Conservation (phyloP, 2,888 invertebrate genomes). For the Acronicta leporina region DNA sequence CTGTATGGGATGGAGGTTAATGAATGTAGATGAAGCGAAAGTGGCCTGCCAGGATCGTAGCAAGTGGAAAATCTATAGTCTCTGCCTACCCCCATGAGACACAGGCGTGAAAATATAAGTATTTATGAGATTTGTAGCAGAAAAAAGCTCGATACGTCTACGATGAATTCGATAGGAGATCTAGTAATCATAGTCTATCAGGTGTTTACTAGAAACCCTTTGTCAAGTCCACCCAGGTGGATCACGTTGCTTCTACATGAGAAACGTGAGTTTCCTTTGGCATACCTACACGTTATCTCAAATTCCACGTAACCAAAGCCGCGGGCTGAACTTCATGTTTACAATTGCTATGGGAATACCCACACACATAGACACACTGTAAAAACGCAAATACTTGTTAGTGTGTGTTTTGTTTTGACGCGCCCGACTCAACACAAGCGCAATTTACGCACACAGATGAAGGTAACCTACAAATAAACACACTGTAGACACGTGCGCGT, state of each 20-base stretch:
- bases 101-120: too few species aligned
- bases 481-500: constrained; percentile 42
- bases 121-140: too few species aligned
- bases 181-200: too few species aligned
- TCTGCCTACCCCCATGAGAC: too few species aligned
- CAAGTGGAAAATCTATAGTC: too few species aligned
- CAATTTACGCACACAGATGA: constrained; percentile 35
- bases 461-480: constrained; percentile 42
- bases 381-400: constrained; percentile 6
- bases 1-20: too few species aligned
- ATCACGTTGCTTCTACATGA: background rate
- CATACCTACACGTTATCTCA: background rate
- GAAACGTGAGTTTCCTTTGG: background rate
- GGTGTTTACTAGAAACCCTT: background rate
- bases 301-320: constrained; percentile 3
- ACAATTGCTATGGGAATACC: constrained; percentile 26
- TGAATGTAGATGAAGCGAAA: too few species aligned
- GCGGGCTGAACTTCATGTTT: constrained; percentile 8
- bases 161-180: too few species aligned
- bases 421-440: constrained; percentile 52
- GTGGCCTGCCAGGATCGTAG: too few species aligned
- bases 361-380: constrained; percentile 16
- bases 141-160: too few species aligned
- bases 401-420: constrained; percentile 65
- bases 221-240: background rate